These are phyloP conservation scores for Drosophila leonis DNA, from an alignment of 2,888 invertebrate genomes.

Conservation along the genomic window DNA sequence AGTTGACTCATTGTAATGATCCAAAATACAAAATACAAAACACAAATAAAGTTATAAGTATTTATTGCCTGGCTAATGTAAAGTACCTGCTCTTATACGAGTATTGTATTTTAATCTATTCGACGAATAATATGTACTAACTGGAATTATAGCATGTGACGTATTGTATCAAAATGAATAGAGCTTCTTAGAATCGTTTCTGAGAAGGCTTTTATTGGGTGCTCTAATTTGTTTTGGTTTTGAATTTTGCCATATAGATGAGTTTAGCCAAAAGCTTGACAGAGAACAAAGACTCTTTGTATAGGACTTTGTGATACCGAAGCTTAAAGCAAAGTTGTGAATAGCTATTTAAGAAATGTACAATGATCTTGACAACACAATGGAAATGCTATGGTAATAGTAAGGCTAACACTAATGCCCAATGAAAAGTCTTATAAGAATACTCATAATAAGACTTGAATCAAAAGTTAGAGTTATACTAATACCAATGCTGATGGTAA, in stretches of 20 bases:
- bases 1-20: slow-evolving; percentile 28
- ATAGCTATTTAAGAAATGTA: not conserved
- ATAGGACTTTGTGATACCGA: not conserved
- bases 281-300: slow-evolving; percentile 1
- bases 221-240: slow-evolving; percentile 1
- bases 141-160: not conserved
- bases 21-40: slow-evolving; percentile 14
- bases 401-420: not conserved
- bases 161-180: not conserved
- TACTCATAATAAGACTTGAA: no score
- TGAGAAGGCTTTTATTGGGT: not conserved
- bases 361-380: not conserved
- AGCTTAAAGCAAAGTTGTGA: not conserved
- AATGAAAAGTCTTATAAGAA: not conserved
- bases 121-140: not conserved
- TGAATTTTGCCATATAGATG: not conserved
- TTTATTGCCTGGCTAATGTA: slow-evolving; percentile 17
- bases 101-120: slow-evolving; percentile 5
- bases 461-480: not conserved
- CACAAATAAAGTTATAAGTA: not conserved
- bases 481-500: not conserved
- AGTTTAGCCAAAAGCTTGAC: not conserved
- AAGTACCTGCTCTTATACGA: slow-evolving; percentile 1
- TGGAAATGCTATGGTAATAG: not conserved
- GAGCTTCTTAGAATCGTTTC: not conserved